phyloP scores from a whole-genome alignment of 2,888 invertebrate species.

The Aplocera efformata region DNA sequence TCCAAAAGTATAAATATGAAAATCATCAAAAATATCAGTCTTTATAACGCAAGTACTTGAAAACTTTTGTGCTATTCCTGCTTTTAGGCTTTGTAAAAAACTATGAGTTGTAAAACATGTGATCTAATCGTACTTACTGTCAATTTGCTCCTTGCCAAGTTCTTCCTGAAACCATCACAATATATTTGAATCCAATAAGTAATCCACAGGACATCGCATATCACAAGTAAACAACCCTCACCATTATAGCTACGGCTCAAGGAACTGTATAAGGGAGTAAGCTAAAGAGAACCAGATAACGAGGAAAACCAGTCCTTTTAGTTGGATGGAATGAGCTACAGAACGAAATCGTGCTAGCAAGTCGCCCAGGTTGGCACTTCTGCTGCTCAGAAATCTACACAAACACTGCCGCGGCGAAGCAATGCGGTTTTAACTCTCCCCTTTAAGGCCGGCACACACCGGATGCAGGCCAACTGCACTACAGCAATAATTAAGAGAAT shows the following conservation, averaged over 20 bases:
- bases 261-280: slow-evolving; percentile 54
- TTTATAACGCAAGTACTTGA: too few species aligned
- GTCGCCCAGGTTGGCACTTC: slow-evolving; percentile 69
- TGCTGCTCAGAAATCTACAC: slow-evolving; percentile 20
- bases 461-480: slow-evolving; percentile 49
- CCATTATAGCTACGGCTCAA: slow-evolving; percentile 35
- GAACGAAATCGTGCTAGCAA: slow-evolving; percentile 56
- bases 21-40: too few species aligned
- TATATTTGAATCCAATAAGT: slow-evolving; percentile 38
- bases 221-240: slow-evolving; percentile 19
- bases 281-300: slow-evolving; percentile 61
- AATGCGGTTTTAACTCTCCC: slow-evolving; percentile 62
- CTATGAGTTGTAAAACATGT: neutral
- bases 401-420: slow-evolving; percentile 44
- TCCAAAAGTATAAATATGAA: too few species aligned
- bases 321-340: slow-evolving; percentile 70
- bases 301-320: slow-evolving; percentile 71
- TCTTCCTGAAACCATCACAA: slow-evolving; percentile 83
- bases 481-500: slow-evolving; percentile 44
- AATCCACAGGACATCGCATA: slow-evolving; percentile 25
- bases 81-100: too few species aligned
- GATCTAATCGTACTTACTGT: slow-evolving; percentile 80
- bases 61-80: too few species aligned
- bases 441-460: slow-evolving; percentile 60
- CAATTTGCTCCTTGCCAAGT: slow-evolving; percentile 88